Base-by-base conservation (phyloP, 2,797 vertebrate genomes). In the Pseudomugil gertrudae region DNA sequence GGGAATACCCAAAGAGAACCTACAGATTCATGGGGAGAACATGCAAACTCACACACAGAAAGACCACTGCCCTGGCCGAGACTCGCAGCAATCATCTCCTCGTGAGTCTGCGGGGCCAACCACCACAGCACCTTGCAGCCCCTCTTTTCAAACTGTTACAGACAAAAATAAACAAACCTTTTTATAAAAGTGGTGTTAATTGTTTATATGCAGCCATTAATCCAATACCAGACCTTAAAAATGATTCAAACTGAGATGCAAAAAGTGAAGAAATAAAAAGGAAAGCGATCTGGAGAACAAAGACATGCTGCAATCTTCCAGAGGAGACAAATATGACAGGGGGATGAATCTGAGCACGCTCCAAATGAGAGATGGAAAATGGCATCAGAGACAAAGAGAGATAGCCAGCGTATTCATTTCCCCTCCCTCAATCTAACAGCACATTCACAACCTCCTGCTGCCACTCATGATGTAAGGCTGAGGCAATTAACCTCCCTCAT, bases 401-500 rank as follows among this genome's bases (percentile, higher is more conserved):
- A 74, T 65, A 58, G 72, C 65, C 78, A 72, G 33, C 77, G 56
- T 77, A 56, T 82, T 87, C 33, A 87, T 86, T 86, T 89, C 85
- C 86, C 69, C 68, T 83, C 78, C 70, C 64, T 81, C 58, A 45
- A 13, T 76, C 55, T 70, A 72, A 57, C 77, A 36, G 52, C 0
- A 35, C 76, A 67, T 75, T 75, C 66, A 68, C 76, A 77, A 69
- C 85, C 82, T 87, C 85, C 80, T 80, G 76, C 85, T 80, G 79
- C 69, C 79, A 78, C 74, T 88, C 81, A 82, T 89, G 87, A 90
- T 86, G 89, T 86, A 87, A 90, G 78, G 69, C 84, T 79, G 62
- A 85, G 80, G 85, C 90, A 91, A 90, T 91, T 90, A 91, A 89
- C 84, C 83, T 66, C 85, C 75, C 86, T 86, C 86, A 88, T 86